A percentile compares a stretch with the other conserved stretches of the same genome.
These are phyloP conservation scores for Blennius ocellaris DNA, from an alignment of 2,113 vertebrate species.

Conservation along the genomic window DNA sequence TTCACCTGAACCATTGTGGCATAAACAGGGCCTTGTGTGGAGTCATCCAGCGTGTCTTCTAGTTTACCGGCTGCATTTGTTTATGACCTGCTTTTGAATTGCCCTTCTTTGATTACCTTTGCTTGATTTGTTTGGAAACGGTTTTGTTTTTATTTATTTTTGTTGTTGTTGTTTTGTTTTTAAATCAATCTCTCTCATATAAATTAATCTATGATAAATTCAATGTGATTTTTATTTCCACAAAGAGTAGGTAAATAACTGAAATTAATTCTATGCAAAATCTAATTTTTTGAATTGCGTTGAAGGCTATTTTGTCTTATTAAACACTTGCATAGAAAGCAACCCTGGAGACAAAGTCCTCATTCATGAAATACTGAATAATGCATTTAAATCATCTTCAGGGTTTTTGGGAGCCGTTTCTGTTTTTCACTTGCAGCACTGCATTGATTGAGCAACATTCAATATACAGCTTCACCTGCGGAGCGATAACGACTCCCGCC, in stretches of 20 bases:
- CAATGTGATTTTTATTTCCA: background rate
- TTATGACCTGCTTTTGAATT: no score
- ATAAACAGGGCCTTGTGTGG: no score
- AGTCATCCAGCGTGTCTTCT: no score
- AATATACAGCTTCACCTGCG: background rate
- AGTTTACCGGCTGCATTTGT: no score
- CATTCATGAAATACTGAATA: background rate
- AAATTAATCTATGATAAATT: no score
- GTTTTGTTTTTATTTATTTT: no score
- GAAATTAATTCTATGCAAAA: background rate
- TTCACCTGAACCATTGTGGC: no score
- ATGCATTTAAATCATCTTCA: background rate
- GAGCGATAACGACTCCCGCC: background rate
- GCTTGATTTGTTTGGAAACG: no score
- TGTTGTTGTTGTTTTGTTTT: no score
- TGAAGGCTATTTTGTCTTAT: background rate
- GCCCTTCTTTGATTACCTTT: no score
- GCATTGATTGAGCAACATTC: background rate
- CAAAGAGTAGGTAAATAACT: background rate
- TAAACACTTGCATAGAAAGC: slow-evolving; percentile 4
- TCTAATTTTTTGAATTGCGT: background rate
- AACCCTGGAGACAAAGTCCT: background rate
- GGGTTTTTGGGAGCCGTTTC: background rate
- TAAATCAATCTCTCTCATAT: no score
- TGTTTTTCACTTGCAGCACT: no score